Conservation (phyloP, 1,140 invertebrate species). For the Drosophila arawakana region DNA sequence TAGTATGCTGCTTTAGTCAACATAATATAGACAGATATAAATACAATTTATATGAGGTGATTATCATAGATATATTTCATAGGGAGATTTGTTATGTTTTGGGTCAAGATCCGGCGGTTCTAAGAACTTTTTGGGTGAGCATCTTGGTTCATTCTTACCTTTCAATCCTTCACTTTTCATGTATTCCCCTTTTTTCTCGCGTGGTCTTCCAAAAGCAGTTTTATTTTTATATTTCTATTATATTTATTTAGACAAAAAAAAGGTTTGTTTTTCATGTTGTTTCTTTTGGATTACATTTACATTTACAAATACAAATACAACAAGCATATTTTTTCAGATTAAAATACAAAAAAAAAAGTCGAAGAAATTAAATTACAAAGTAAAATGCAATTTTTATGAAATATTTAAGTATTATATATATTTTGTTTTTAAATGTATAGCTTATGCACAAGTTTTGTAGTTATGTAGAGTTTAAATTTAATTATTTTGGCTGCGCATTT, state of each 20-base stretch:
- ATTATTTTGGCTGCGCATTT: slow-evolving; percentile 71
- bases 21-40: too few relatives aligned
- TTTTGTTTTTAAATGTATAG: slow-evolving; percentile 46
- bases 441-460: slow-evolving; percentile 45
- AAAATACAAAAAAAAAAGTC: slow-evolving; percentile 34
- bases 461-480: slow-evolving; percentile 21
- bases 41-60: too few relatives aligned
- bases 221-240: slow-evolving; percentile 35
- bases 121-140: too few relatives aligned
- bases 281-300: slow-evolving; percentile 46
- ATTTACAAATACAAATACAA: slow-evolving; percentile 59
- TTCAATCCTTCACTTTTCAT: neutral
- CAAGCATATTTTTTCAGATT: slow-evolving; percentile 50
- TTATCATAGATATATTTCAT: too few relatives aligned
- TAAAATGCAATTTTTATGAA: slow-evolving; percentile 40
- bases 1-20: too few relatives aligned
- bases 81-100: too few relatives aligned
- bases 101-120: too few relatives aligned
- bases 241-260: slow-evolving; percentile 76
- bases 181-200: neutral
- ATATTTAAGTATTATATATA: neutral
- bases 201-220: neutral
- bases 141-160: neutral
- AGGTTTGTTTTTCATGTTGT: slow-evolving; percentile 13
- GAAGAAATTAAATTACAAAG: slow-evolving; percentile 13